A percentile compares a stretch with the other conserved stretches of the same genome.
phyloP scores from a whole-genome alignment of 1,140 invertebrate genomes.

The Melanaphis sacchari region DNA sequence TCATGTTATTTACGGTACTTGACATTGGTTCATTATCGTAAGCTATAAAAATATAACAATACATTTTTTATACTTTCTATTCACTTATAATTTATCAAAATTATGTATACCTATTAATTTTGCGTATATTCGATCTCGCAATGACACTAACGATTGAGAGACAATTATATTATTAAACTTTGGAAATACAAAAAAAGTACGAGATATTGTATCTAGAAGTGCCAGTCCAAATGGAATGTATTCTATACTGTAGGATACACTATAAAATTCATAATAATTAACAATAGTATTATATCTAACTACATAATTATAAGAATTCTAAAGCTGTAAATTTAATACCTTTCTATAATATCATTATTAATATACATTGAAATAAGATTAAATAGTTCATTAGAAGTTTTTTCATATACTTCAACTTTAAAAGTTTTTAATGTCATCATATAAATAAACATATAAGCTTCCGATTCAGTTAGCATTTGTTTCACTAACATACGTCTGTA shows the following conservation, averaged over 20 bases:
- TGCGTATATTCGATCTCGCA: constrained; percentile 36
- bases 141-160: constrained; percentile 17
- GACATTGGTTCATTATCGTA: neutral
- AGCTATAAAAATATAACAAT: neutral
- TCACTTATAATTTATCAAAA: neutral
- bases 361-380: constrained; percentile 4
- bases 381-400: neutral
- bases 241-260: constrained; percentile 27
- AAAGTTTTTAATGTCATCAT: constrained; percentile 14
- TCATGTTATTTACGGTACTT: neutral
- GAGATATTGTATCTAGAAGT: constrained; percentile 29
- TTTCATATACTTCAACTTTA: neutral
- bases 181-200: neutral
- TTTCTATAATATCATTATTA: neutral
- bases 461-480: constrained; percentile 46
- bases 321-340: neutral
- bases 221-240: constrained; percentile 44
- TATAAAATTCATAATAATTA: neutral
- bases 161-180: constrained; percentile 19
- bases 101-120: constrained; percentile 40
- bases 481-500: constrained; percentile 11
- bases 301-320: neutral
- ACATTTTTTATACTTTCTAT: neutral
- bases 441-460: constrained; percentile 15
- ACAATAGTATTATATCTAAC: neutral